These are phyloP conservation scores for Drosophila sulfurigaster DNA, from an alignment of 1,140 invertebrate genomes.

Conservation along the genomic window DNA sequence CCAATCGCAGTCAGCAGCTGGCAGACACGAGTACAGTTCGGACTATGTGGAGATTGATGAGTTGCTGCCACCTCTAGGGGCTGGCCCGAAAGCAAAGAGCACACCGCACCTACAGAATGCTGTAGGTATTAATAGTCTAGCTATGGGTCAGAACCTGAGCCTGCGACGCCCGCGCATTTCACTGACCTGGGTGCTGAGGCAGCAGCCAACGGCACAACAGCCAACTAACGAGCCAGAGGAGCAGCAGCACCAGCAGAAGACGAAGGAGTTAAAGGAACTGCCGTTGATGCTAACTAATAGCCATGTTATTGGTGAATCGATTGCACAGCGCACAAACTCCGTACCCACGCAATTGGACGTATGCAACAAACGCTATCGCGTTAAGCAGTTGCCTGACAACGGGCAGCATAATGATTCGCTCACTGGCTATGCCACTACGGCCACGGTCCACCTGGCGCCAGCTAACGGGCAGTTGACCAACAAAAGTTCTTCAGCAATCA, in stretches of 20 bases:
- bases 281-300: slow-evolving; percentile 28
- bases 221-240: slow-evolving; percentile 45
- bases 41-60: slow-evolving; percentile 84
- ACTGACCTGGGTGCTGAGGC: slow-evolving; percentile 89
- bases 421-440: slow-evolving; percentile 80
- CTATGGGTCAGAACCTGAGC: slow-evolving; percentile 86
- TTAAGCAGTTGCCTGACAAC: slow-evolving; percentile 66
- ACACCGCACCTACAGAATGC: slow-evolving; percentile 71
- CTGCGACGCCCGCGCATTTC: slow-evolving; percentile 89
- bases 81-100: slow-evolving; percentile 66
- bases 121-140: slow-evolving; percentile 51
- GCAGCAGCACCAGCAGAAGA: slow-evolving; percentile 10
- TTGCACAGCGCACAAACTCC: slow-evolving; percentile 48
- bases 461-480: slow-evolving; percentile 56
- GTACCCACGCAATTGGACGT: slow-evolving; percentile 72
- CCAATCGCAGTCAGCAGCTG: background rate
- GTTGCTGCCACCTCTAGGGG: slow-evolving; percentile 61
- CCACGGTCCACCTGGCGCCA: slow-evolving; percentile 70
- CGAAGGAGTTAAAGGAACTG: slow-evolving; percentile 51
- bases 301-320: background rate
- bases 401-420: slow-evolving; percentile 63
- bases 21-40: slow-evolving; percentile 67
- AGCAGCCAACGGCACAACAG: slow-evolving; percentile 40
- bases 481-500: slow-evolving; percentile 84
- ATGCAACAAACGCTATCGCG: slow-evolving; percentile 73